A percentile compares a stretch with the other conserved stretches of the same genome.
Conservation (phyloP, 2,113 vertebrate species). For the Bufo gargarizans region DNA sequence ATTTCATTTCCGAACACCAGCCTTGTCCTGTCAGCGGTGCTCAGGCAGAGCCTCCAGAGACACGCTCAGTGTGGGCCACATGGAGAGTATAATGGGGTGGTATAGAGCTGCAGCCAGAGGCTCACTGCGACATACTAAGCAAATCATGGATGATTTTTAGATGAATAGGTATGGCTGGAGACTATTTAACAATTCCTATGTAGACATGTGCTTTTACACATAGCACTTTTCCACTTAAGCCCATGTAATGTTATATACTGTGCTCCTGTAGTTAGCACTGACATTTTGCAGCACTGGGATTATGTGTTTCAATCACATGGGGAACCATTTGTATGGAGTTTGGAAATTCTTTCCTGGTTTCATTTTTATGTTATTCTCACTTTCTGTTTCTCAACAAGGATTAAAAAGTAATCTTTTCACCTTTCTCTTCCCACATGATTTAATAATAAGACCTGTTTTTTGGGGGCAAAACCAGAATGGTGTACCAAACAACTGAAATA, state of each 20-base stretch:
- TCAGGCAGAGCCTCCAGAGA: background rate
- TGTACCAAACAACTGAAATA: no score
- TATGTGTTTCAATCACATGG: background rate
- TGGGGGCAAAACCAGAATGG: no score
- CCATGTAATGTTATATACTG: background rate
- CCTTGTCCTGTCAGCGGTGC: conserved; percentile 5
- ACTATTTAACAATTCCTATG: conserved; percentile 12
- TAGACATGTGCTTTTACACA: background rate
- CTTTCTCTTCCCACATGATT: background rate
- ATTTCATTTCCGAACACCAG: background rate
- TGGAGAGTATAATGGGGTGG: background rate
- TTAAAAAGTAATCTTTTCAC: background rate
- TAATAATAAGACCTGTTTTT: no score
- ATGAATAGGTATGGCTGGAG: background rate
- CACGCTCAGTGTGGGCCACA: background rate
- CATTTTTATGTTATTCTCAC: background rate
- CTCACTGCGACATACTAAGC: background rate
- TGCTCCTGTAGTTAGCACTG: background rate
- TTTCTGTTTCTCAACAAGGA: background rate
- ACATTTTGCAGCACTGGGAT: background rate
- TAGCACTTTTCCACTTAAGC: background rate
- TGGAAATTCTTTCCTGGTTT: background rate
- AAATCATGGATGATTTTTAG: background rate
- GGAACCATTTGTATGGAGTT: background rate
- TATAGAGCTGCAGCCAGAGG: background rate